Evolutionary conservation across 2,797 vertebrate genomes (phyloP).

Genomic region (Prionace glauca): DNA sequence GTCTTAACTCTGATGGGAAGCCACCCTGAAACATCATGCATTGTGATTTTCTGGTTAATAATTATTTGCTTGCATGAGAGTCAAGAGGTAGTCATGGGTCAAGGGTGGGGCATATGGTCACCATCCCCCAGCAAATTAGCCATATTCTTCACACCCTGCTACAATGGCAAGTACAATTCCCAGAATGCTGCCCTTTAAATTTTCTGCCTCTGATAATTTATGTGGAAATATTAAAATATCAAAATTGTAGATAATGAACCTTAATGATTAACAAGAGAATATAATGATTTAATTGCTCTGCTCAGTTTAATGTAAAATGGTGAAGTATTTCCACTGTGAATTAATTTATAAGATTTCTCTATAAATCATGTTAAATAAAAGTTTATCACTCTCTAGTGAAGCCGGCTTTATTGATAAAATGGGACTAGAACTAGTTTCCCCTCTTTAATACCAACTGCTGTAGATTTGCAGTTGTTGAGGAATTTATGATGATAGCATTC

Average conservation of each 20-base stretch:
- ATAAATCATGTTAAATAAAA: not conserved
- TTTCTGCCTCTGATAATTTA: not conserved
- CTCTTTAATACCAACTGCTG: not conserved
- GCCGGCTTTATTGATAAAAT: not conserved
- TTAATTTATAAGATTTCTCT: not conserved
- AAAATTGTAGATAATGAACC: not conserved
- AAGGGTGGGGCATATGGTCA: not conserved
- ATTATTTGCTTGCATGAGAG: not conserved
- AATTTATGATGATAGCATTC: not conserved
- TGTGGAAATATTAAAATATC: not conserved
- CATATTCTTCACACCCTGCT: not conserved
- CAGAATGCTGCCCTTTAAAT: not conserved
- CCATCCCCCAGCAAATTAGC: not conserved
- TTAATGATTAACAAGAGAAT: not conserved
- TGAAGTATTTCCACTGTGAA: not conserved
- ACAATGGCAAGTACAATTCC: not conserved
- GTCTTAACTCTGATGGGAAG: not conserved
- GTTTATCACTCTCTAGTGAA: not conserved
- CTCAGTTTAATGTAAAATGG: not conserved
- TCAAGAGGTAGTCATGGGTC: not conserved
- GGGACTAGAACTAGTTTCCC: not conserved
- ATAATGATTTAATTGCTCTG: not conserved
- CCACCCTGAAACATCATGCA: not conserved
- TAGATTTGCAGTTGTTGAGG: not conserved
- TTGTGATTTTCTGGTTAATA: not conserved